phyloP scores from a whole-genome alignment of 2,888 invertebrate species.

The Caenorhabditis becei region DNA sequence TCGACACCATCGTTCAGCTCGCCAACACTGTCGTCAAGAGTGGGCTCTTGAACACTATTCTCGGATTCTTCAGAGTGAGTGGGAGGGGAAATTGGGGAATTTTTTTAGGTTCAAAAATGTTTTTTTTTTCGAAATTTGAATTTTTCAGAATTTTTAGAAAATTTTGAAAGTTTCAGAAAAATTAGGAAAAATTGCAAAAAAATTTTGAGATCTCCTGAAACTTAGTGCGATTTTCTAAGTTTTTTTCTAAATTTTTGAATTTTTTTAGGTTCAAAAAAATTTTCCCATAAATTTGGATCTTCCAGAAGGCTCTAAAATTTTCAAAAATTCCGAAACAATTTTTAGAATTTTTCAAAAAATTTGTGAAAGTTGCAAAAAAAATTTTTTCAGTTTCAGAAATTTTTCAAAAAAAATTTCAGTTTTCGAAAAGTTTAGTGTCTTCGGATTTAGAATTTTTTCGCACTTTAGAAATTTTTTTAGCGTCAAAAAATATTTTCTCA shows the following conservation, averaged over 20 bases:
- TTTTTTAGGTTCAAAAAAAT: neutral
- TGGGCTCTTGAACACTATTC: slow-evolving; percentile 73
- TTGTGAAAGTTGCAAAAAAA: too few species aligned
- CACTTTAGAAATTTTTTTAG: too few species aligned
- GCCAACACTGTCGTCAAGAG: slow-evolving; percentile 71
- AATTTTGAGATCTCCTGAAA: neutral
- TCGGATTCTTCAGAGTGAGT: slow-evolving; percentile 76
- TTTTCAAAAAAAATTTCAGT: too few species aligned
- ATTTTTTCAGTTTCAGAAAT: too few species aligned
- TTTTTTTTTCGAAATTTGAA: neutral
- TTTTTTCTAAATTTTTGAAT: neutral
- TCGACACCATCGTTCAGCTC: slow-evolving; percentile 72
- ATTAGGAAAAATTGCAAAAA: neutral
- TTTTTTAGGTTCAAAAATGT: neutral
- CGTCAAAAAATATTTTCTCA: neutral
- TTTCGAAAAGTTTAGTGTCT: too few species aligned
- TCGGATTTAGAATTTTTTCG: too few species aligned
- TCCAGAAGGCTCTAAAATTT: neutral
- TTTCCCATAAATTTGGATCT: neutral
- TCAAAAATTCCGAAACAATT: neutral
- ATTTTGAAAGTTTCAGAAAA: neutral
- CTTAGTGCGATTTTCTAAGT: neutral
- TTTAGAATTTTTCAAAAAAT: neutral
- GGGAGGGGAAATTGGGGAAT: neutral
- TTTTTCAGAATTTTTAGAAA: neutral